Evolutionary conservation across 2,113 vertebrate species (phyloP).

Genomic region (Leptobrachium ailaonicum): DNA sequence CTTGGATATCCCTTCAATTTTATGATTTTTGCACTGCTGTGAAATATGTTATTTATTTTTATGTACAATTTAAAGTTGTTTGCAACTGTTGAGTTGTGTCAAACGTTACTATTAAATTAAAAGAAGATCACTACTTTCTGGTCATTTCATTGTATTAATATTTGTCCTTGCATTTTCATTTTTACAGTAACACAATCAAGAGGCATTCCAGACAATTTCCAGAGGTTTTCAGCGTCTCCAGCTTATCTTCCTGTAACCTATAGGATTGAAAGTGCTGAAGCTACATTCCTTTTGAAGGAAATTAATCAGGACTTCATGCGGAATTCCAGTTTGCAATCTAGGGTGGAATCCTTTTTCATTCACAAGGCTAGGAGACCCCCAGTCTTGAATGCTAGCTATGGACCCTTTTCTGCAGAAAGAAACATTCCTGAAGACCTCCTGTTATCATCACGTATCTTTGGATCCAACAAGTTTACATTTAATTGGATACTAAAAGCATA

Average conservation of each 20-base stretch:
- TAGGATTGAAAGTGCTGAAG: conserved; percentile 75
- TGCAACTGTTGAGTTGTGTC: no score
- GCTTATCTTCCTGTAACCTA: conserved; percentile 91
- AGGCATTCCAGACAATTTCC: conserved; percentile 72
- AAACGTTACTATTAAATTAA: no score
- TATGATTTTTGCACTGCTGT: no score
- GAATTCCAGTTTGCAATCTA: conserved; percentile 85
- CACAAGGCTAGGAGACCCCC: conserved; percentile 79
- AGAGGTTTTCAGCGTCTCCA: conserved; percentile 78
- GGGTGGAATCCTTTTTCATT: conserved; percentile 84
- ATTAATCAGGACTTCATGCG: conserved; percentile 81
- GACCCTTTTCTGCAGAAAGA: conserved; percentile 80
- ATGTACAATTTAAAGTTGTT: no score
- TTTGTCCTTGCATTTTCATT: conserved; percentile 52
- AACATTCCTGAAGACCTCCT: conserved; percentile 79
- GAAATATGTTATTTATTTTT: no score
- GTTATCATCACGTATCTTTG: conserved; percentile 64
- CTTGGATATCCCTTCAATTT: no score
- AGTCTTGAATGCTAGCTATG: conserved; percentile 81
- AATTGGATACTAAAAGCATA: conserved; percentile 87
- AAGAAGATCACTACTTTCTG: neutral
- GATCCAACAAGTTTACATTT: conserved; percentile 72
- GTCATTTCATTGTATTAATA: neutral
- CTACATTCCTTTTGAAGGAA: conserved; percentile 87
- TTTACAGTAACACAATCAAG: conserved; percentile 76